Base-by-base conservation (phyloP, 2,113 vertebrate genomes). In the Anas platyrhynchos region DNA sequence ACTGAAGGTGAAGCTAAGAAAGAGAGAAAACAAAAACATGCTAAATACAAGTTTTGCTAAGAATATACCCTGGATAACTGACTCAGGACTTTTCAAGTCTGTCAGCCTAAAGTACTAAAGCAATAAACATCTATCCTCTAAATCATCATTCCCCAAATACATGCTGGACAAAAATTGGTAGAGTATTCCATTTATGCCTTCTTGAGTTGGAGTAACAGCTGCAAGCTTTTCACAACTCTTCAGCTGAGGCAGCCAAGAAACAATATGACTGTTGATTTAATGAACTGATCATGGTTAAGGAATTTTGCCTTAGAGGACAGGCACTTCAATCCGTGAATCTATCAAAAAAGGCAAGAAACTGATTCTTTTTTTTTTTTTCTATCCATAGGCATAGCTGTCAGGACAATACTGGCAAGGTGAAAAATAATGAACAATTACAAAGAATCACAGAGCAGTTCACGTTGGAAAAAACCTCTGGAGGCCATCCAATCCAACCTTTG, bases 221-320 rank as follows among this genome's bases (percentile, higher is more conserved):
- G 85, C 62, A 84, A 56, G 65, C 41, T 91, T 95, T 90, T 91
- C 87, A 85, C 69, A 84, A 34, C 48, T 86, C 73, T 90, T 73
- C 36, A 79, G 88, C 25, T 88, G 26, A 85, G 32, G 29, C 46
- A 83, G 83, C 55, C 77, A 95, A 87, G 31, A 85, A 82, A 68
- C 55, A 93, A 20, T 73, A 84, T 5, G 34, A 88, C 38, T 46
- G 86, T 76, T 86, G 95, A 94, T 91, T 87, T 85, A 86, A 96
- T 80, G 67, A 94, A 54, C 65, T 88, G 67, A 2, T 83, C 86
- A 68, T 34, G 77, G 56, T 22, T 69, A 84, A 86, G 41, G 55
- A 92, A 88, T 77, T 22, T 68, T 89, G 46, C 90, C 32, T 80
- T 87, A 63, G 23, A 89, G 41, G 71, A 72, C 50, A 89, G 74